Evolutionary conservation across 2,113 vertebrate species (phyloP).

Genomic region (Lutjanus erythropterus): DNA sequence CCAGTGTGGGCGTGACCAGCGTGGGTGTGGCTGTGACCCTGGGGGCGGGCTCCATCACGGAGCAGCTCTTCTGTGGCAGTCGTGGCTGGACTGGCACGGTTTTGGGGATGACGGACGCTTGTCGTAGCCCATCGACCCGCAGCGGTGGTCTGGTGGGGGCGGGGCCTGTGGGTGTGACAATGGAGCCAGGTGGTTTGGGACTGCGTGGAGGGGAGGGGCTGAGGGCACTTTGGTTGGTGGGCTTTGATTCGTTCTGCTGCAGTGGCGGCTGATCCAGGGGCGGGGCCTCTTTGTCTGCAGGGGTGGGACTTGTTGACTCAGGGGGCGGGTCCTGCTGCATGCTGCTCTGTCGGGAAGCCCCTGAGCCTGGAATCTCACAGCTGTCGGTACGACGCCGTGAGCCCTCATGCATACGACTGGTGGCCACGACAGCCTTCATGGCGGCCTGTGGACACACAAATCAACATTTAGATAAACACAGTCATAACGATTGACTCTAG

Average conservation of each 20-base stretch:
- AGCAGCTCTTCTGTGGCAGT: slow-evolving; percentile 80
- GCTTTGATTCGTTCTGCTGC: slow-evolving; percentile 22
- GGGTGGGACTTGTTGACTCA: slow-evolving; percentile 60
- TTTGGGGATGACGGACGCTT: slow-evolving; percentile 77
- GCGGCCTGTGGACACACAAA: slow-evolving; percentile 84
- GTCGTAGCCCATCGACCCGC: slow-evolving; percentile 76
- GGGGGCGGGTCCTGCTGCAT: slow-evolving; percentile 78
- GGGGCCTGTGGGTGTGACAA: slow-evolving; percentile 15
- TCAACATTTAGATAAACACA: too few relatives aligned
- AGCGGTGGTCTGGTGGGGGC: slow-evolving; percentile 77
- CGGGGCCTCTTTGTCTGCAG: slow-evolving; percentile 47
- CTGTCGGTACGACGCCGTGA: slow-evolving; percentile 86
- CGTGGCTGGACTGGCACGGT: slow-evolving; percentile 71
- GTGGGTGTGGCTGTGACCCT: slow-evolving; percentile 44
- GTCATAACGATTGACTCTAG: too few relatives aligned
- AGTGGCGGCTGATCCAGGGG: slow-evolving; percentile 35
- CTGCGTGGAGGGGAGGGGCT: slow-evolving; percentile 58
- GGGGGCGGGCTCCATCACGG: slow-evolving; percentile 57
- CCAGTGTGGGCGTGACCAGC: neutral
- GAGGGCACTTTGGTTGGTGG: slow-evolving; percentile 10
- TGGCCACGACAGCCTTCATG: slow-evolving; percentile 91
- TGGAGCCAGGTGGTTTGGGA: slow-evolving; percentile 54
- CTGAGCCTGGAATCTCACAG: slow-evolving; percentile 82
- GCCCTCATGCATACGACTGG: slow-evolving; percentile 88
- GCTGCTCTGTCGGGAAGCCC: slow-evolving; percentile 80